A percentile compares a stretch with the other conserved stretches of the same genome.
Evolutionary conservation across 2,797 vertebrate genomes (phyloP).

Genomic region (Nothura maculosa): DNA sequence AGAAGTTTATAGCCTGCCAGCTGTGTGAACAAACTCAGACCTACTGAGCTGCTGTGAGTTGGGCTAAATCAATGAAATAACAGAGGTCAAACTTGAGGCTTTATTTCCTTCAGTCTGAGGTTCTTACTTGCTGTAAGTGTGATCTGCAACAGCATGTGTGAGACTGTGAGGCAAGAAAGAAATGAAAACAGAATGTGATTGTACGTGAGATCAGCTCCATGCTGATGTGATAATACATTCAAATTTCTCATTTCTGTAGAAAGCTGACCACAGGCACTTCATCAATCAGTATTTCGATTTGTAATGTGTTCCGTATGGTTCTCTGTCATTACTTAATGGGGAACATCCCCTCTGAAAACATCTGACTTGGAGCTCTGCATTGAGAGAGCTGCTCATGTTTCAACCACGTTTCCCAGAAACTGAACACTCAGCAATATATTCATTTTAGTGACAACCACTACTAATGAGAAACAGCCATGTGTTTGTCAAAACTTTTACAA

Average conservation of each 20-base stretch:
- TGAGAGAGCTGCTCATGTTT: conserved; percentile 78
- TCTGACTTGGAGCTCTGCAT: conserved; percentile 69
- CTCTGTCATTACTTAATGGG: conserved; percentile 78
- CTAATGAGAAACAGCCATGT: conserved; percentile 82
- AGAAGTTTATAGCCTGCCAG: conserved; percentile 39
- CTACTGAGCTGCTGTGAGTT: conserved; percentile 50
- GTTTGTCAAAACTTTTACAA: conserved; percentile 50
- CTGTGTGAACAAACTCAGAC: conserved; percentile 58
- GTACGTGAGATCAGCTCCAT: conserved; percentile 69
- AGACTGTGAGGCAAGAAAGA: conserved; percentile 50
- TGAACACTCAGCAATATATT: conserved; percentile 84
- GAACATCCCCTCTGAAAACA: conserved; percentile 77
- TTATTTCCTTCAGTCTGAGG: conserved; percentile 51
- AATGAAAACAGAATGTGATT: conserved; percentile 71
- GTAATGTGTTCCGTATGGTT: conserved; percentile 77
- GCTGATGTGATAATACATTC: conserved; percentile 77
- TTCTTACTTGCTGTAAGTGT: conserved; percentile 16
- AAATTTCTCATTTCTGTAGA: conserved; percentile 79
- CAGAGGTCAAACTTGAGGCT: conserved; percentile 45
- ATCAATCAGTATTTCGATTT: conserved; percentile 79
- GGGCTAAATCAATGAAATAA: conserved; percentile 57
- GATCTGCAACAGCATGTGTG: conserved; percentile 56
- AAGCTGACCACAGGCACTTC: conserved; percentile 80
- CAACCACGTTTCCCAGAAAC: conserved; percentile 86
- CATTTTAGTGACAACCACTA: conserved; percentile 79